Percentiles rank a stretch among this genome's conserved stretches.
Evolutionary conservation across 2,113 vertebrate genomes (phyloP).

Genomic region (Athene noctua): DNA sequence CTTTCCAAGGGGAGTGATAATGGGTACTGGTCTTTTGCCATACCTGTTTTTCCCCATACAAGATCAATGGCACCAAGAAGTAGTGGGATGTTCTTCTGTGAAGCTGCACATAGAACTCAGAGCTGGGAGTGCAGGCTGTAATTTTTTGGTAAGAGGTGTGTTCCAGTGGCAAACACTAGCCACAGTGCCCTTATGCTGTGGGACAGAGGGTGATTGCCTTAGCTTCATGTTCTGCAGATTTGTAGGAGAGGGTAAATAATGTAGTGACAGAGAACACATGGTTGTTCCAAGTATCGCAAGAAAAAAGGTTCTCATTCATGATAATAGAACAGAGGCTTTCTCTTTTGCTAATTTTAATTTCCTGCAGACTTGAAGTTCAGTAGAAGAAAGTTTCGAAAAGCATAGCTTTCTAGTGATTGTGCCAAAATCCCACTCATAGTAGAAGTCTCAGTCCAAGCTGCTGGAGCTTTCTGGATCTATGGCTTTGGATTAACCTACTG

Average conservation of each 20-base stretch:
- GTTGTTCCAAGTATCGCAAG: background rate
- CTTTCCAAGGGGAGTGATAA: background rate
- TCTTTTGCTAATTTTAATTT: background rate
- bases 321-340: background rate
- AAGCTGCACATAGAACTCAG: background rate
- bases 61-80: background rate
- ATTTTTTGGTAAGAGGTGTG: background rate
- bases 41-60: background rate
- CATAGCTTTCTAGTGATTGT: background rate
- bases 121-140: background rate
- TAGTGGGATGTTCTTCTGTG: background rate
- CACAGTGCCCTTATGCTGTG: background rate
- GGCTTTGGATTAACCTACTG: background rate
- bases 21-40: background rate
- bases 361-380: background rate
- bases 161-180: background rate
- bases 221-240: background rate
- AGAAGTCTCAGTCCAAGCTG: background rate
- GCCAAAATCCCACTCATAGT: background rate
- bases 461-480: background rate
- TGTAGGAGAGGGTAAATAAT: background rate
- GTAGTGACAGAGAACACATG: background rate
- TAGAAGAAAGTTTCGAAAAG: background rate
- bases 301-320: background rate
- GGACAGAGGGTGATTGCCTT: background rate